A percentile compares a stretch with the other conserved stretches of the same genome.
phyloP scores from a whole-genome alignment of 1,140 invertebrate genomes.

The Drosophila kohkoa region DNA sequence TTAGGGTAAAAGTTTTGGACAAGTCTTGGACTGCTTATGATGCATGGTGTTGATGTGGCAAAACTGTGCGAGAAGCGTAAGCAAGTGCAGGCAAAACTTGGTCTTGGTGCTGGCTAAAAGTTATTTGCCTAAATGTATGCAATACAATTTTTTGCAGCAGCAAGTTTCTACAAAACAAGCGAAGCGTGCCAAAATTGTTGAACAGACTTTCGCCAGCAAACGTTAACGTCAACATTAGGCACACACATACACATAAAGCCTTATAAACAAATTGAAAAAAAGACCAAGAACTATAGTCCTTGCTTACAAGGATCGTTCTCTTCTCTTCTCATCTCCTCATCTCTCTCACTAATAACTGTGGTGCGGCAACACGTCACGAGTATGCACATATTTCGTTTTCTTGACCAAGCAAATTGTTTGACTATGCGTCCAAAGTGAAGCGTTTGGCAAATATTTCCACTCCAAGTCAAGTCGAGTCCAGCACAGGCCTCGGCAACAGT shows the following conservation, averaged over 20 bases:
- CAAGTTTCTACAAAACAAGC: conserved; percentile 55
- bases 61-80: too few species aligned
- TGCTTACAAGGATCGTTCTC: neutral
- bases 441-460: conserved; percentile 73
- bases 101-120: conserved; percentile 35
- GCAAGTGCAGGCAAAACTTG: conserved; percentile 27
- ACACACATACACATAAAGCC: conserved; percentile 11
- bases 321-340: neutral
- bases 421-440: conserved; percentile 75
- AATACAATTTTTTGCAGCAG: conserved; percentile 56
- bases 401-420: conserved; percentile 70
- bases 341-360: conserved; percentile 35
- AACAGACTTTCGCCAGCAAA: conserved; percentile 27
- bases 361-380: conserved; percentile 13
- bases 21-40: conserved; percentile 19
- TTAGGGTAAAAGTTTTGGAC: neutral
- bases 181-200: conserved; percentile 63
- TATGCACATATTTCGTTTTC: conserved; percentile 55
- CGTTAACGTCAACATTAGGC: conserved; percentile 48
- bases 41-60: conserved; percentile 23
- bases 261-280: conserved; percentile 27
- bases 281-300: conserved; percentile 14
- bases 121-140: conserved; percentile 55
- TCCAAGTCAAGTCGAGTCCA: conserved; percentile 42
- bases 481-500: neutral